These are phyloP conservation scores for Hemibagrus guttatus DNA, from an alignment of 2,797 vertebrate species.

Conservation along the genomic window DNA sequence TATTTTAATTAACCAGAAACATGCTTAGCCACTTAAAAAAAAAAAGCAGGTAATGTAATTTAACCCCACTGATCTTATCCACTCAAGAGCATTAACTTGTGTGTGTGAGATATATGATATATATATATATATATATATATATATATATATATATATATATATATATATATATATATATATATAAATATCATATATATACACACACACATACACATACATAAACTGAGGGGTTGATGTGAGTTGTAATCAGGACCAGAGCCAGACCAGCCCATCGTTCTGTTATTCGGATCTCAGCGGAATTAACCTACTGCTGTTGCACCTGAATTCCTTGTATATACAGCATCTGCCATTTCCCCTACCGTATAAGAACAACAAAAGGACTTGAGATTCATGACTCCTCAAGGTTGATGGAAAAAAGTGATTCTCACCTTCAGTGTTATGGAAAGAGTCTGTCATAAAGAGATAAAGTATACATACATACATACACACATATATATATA, in stretches of 20 bases:
- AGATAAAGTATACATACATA: conserved; percentile 1
- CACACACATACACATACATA: too few relatives aligned
- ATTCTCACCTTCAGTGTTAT: not conserved
- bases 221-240: not conserved
- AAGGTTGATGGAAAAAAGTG: not conserved
- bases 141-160: too few relatives aligned
- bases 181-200: too few relatives aligned
- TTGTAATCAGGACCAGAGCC: not conserved
- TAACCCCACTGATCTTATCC: not conserved
- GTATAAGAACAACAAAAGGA: not conserved
- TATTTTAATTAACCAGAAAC: not conserved
- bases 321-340: not conserved
- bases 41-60: not conserved
- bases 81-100: not conserved
- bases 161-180: too few relatives aligned
- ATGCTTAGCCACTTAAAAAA: not conserved
- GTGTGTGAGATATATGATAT: too few relatives aligned
- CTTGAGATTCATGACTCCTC: not conserved
- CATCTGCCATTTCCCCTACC: too few relatives aligned
- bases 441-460: not conserved
- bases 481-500: too few relatives aligned
- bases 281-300: not conserved
- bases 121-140: too few relatives aligned
- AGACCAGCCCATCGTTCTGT: not conserved
- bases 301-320: not conserved